These are phyloP conservation scores for Odontophorus gujanensis DNA, from an alignment of 2,113 vertebrate species.

Conservation along the genomic window DNA sequence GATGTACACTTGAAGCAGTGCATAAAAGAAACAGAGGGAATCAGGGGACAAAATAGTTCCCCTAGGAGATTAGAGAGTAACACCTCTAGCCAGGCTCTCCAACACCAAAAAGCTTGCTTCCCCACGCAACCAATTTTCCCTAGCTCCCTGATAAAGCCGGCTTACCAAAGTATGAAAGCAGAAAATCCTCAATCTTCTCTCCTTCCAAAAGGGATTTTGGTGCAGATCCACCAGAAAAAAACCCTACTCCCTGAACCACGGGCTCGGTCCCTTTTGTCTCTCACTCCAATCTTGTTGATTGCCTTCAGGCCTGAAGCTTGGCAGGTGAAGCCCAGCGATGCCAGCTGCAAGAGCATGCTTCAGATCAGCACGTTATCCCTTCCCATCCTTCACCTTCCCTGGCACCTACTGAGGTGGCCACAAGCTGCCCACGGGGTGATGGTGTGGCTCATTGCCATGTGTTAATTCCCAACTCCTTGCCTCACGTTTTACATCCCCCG, in stretches of 20 bases:
- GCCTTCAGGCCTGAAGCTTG: not conserved
- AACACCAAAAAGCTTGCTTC: not conserved
- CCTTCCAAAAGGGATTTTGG: not conserved
- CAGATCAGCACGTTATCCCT: not conserved
- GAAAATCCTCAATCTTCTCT: not conserved
- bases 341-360: conserved; percentile 13
- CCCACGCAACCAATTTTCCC: not conserved
- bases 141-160: not conserved
- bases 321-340: not conserved
- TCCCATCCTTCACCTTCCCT: not conserved
- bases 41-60: not conserved
- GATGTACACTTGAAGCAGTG: not conserved
- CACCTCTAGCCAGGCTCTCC: not conserved
- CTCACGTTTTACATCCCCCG: not conserved
- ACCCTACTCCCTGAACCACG: not conserved
- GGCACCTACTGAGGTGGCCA: not conserved
- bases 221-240: not conserved
- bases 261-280: not conserved
- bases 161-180: not conserved
- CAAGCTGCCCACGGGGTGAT: not conserved
- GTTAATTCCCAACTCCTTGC: not conserved
- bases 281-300: not conserved
- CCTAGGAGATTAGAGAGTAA: not conserved
- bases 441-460: not conserved
- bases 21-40: not conserved